Evolutionary conservation across 1,140 invertebrate species (phyloP).

Genomic region (Drosophila suzukii): DNA sequence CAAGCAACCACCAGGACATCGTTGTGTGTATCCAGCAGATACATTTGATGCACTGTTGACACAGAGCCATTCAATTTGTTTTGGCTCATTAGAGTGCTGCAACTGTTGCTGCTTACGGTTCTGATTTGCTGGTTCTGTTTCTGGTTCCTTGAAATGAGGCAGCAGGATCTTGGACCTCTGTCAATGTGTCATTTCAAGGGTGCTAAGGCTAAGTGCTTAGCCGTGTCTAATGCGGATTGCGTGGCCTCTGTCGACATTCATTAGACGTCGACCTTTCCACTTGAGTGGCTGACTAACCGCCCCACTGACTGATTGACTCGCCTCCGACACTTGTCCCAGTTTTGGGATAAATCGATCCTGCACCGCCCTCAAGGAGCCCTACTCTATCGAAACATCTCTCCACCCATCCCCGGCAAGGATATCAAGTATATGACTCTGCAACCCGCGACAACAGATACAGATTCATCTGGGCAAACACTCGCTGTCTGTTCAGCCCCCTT

Average conservation of each 20-base stretch:
- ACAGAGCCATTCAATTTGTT: constrained; percentile 75
- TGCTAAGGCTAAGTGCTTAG: constrained; percentile 70
- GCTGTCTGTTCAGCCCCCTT: constrained; percentile 24
- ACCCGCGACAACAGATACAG: constrained; percentile 19
- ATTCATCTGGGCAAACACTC: constrained; percentile 33
- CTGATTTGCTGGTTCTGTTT: too few species aligned
- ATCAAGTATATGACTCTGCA: constrained; percentile 8
- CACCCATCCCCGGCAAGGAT: neutral
- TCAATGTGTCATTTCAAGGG: constrained; percentile 57
- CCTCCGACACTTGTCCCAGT: constrained; percentile 41
- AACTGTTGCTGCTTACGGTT: constrained; percentile 31
- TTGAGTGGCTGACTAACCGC: constrained; percentile 36
- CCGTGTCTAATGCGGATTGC: constrained; percentile 76
- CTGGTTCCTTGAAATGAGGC: neutral
- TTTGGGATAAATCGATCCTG: constrained; percentile 22
- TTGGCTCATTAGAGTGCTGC: constrained; percentile 72
- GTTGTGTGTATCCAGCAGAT: constrained; percentile 44
- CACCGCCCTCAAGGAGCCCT: constrained; percentile 19
- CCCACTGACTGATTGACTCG: constrained; percentile 35
- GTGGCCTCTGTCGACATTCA: constrained; percentile 68
- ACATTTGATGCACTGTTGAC: constrained; percentile 73
- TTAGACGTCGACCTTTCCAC: constrained; percentile 61
- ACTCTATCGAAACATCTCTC: neutral
- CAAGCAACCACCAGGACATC: neutral
- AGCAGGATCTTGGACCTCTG: constrained; percentile 27